These are phyloP conservation scores for Chunga burmeisteri DNA, from an alignment of 2,113 vertebrate genomes.

Conservation along the genomic window DNA sequence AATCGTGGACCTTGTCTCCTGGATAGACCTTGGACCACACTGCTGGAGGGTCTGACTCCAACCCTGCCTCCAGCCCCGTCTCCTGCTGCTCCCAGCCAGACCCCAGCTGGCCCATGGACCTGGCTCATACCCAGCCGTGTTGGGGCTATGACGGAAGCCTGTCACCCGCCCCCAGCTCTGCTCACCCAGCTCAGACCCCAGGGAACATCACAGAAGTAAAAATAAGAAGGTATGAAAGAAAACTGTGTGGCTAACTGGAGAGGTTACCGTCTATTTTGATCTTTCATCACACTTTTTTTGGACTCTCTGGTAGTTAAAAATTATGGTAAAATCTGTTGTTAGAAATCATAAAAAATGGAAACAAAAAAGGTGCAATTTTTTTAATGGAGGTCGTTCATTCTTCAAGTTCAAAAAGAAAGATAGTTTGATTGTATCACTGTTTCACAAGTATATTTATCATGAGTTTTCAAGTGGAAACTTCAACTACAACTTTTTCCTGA, in stretches of 20 bases:
- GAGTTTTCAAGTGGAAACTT: neutral
- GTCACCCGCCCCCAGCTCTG: neutral
- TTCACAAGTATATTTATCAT: neutral
- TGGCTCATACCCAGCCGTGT: accelerated
- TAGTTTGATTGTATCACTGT: neutral
- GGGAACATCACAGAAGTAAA: neutral
- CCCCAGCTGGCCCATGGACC: accelerated
- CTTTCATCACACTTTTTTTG: neutral
- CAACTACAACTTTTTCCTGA: neutral
- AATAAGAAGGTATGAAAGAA: neutral
- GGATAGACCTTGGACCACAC: no score
- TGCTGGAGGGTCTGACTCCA: neutral
- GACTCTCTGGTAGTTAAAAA: neutral
- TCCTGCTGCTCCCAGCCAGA: neutral
- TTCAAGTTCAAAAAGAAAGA: neutral
- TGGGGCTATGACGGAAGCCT: neutral
- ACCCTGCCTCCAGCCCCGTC: neutral
- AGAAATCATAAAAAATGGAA: neutral
- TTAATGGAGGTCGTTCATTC: neutral
- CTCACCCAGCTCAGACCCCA: accelerated
- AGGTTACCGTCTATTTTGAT: neutral
- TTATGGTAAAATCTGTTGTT: neutral
- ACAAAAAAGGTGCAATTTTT: neutral
- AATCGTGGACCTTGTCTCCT: neutral
- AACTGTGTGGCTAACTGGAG: neutral